These are phyloP conservation scores for Egretta garzetta DNA, from an alignment of 2,113 vertebrate genomes.

Conservation along the genomic window DNA sequence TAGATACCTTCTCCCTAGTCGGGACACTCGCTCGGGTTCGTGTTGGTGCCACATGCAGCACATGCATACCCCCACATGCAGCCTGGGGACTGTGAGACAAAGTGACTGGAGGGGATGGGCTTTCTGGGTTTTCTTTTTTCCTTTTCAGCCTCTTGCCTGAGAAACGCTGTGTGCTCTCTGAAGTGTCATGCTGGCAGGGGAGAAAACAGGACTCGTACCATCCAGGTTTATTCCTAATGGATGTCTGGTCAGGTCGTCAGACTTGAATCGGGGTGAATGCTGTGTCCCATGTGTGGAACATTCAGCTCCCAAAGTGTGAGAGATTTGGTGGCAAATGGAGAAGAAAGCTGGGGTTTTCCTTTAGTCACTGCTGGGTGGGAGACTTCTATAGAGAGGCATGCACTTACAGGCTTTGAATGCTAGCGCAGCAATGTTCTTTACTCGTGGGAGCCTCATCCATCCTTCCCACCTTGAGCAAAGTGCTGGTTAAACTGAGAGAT, in stretches of 20 bases:
- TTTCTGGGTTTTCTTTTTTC: neutral
- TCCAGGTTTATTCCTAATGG: neutral
- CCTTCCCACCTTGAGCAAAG: neutral
- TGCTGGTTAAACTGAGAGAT: neutral
- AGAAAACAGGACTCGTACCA: neutral
- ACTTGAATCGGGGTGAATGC: neutral
- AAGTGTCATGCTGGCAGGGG: neutral
- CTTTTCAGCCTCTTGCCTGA: neutral
- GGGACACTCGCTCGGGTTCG: accelerated
- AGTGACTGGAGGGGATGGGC: neutral
- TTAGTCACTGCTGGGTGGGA: neutral
- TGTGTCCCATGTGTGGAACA: accelerated
- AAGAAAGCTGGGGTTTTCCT: neutral
- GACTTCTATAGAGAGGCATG: neutral
- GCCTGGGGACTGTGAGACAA: neutral
- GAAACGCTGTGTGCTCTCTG: neutral
- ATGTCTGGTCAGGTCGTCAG: neutral
- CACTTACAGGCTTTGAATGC: neutral
- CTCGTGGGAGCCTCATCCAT: neutral
- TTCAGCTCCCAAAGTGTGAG: neutral
- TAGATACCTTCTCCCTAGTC: neutral
- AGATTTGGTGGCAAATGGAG: neutral
- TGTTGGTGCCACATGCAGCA: neutral
- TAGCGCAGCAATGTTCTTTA: neutral
- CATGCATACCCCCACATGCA: neutral